Base-by-base conservation (phyloP, 2,888 invertebrate species). In the Plagodis pulveraria region DNA sequence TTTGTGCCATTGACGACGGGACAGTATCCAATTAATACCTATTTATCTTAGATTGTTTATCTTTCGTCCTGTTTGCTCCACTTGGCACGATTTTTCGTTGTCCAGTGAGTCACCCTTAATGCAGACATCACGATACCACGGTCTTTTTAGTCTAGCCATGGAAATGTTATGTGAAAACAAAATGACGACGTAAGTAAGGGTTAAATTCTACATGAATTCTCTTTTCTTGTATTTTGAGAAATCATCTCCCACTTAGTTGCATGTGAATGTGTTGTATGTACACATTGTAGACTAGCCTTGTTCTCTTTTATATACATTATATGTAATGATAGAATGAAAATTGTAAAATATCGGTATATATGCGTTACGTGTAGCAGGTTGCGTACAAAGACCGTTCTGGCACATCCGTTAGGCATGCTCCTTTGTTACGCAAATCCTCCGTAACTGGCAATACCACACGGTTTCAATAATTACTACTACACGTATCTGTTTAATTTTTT, bases 351-450 rank as follows among this genome's bases (percentile, higher is more conserved):
- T 42, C 11, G 11, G 6, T n/a, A 33, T 38, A 22, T 40, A 6
- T 33, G 33, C 33, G 10, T 36, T 40, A n/a, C 41, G n/a, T 8
- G n/a, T 22, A 38, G 33, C 8, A 10, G 11, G 45, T 52, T 47
- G 45, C 53, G 12, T 32, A 53, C 53, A 32, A 47, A 53, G 53
- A 40, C 54, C 12, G 54, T 42, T 35, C 47, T 10, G 41, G 40
- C 32, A 35, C 52, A 49, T 49, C 45, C 58, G 53, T 50, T 46
- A 50, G 36, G 42, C 50, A 44, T 43, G 44, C 49, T 50, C 43
- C 46, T 55, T 55, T 55, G 59, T 59, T 55, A 59, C 59, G 55
- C 55, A 55, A 59, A 54, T 36, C 49, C 44, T 5, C 33, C 50
- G 54, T 46, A 50, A 54, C 58, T 38, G 54, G 49, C 54, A 42